Percentiles rank a stretch among this genome's conserved stretches.
Conservation (phyloP, 2,113 vertebrate genomes). For the Tragulus kanchil region DNA sequence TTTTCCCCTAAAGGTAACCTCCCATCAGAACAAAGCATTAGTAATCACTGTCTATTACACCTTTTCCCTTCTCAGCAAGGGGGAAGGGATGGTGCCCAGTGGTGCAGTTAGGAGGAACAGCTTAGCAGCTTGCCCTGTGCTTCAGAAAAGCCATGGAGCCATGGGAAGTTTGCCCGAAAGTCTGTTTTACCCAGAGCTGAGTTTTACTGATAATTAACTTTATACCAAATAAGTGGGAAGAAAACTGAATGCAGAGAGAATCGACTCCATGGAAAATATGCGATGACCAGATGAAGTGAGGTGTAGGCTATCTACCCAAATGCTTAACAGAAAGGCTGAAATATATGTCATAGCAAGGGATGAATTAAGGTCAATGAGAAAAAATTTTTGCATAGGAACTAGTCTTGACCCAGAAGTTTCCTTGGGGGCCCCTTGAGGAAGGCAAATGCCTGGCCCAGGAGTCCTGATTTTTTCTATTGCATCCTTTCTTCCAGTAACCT, state of each 20-base stretch:
- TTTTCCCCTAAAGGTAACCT: not conserved
- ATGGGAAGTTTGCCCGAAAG: not conserved
- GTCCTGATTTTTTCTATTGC: not conserved
- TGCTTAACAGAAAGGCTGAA: not conserved
- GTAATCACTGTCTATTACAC: not conserved
- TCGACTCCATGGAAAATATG: not conserved
- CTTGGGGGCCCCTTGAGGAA: too few species aligned
- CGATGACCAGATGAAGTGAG: not conserved
- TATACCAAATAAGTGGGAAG: not conserved
- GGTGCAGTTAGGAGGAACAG: not conserved
- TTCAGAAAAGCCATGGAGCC: not conserved
- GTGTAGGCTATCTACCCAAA: not conserved
- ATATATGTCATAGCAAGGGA: not conserved
- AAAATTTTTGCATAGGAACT: too few species aligned
- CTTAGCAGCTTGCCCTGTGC: not conserved
- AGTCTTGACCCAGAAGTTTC: too few species aligned
- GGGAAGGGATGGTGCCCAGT: not conserved
- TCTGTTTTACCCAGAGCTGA: not conserved
- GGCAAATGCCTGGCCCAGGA: not conserved
- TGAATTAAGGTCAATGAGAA: not conserved
- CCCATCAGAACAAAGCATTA: not conserved
- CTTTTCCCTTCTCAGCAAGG: not conserved
- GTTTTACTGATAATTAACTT: not conserved
- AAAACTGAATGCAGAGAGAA: not conserved
- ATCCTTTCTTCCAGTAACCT: conserved; percentile 41